A percentile compares a stretch with the other conserved stretches of the same genome.
phyloP scores from a whole-genome alignment of 1,140 invertebrate genomes.

The Lordiphosa stackelbergi region DNA sequence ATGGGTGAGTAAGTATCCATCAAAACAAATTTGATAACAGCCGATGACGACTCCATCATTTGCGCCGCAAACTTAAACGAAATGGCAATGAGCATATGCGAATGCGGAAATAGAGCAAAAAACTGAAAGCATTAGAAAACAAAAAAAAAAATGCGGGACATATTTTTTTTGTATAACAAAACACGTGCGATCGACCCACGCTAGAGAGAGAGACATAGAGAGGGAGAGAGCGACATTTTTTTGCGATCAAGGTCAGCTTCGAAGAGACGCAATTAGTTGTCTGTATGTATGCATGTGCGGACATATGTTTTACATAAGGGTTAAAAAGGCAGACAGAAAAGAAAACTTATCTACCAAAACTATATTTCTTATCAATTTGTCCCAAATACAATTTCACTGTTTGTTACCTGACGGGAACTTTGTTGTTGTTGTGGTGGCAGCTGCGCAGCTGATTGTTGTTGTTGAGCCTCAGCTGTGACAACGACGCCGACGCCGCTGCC shows the following conservation, averaged over 20 bases:
- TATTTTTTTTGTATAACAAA: not conserved
- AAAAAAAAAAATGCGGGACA: constrained; percentile 7
- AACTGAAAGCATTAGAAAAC: not conserved
- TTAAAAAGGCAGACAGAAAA: constrained; percentile 4
- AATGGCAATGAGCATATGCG: constrained; percentile 6
- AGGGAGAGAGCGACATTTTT: not conserved
- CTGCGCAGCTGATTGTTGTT: constrained; percentile 15
- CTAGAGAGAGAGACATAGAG: constrained; percentile 1
- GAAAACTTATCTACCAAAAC: constrained; percentile 15
- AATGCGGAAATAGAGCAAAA: constrained; percentile 3
- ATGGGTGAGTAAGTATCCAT: too few species aligned
- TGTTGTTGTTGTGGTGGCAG: constrained; percentile 8
- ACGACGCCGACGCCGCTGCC: constrained; percentile 1
- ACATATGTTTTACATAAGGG: not conserved
- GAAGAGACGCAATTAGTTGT: constrained; percentile 20
- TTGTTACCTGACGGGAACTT: constrained; percentile 26
- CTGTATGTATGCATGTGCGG: constrained; percentile 13
- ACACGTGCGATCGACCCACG: constrained; percentile 15
- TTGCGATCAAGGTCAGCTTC: constrained; percentile 6
- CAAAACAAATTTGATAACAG: constrained; percentile 11
- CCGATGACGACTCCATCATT: constrained; percentile 6
- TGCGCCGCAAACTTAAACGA: constrained; percentile 6
- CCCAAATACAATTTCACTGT: constrained; percentile 16
- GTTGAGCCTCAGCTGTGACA: constrained; percentile 12
- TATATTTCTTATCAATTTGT: constrained; percentile 26